Evolutionary conservation across 2,797 vertebrate species (phyloP).

Genomic region (Coranthus polyacanthus): DNA sequence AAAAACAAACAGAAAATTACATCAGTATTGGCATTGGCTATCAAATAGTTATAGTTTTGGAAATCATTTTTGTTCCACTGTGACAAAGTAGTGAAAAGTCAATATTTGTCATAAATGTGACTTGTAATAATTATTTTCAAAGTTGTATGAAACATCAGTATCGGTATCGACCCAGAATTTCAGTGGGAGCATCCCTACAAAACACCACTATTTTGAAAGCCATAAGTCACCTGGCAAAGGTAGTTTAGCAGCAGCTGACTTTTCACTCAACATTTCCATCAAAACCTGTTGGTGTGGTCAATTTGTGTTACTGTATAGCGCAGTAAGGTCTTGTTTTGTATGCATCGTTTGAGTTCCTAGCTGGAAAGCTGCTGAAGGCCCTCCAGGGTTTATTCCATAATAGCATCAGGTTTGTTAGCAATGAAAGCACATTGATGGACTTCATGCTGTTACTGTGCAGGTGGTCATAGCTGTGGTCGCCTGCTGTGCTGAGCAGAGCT

Average conservation of each 20-base stretch:
- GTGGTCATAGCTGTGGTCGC: constrained; percentile 68
- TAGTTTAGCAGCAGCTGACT: background rate
- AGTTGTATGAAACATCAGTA: too few relatives aligned
- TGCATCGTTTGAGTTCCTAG: background rate
- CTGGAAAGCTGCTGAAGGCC: background rate
- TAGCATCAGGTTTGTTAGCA: constrained; percentile 39
- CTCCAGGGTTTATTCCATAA: constrained; percentile 25
- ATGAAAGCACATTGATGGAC: constrained; percentile 39
- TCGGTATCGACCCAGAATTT: too few relatives aligned
- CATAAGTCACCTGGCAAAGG: background rate
- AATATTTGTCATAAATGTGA: too few relatives aligned
- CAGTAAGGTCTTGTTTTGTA: constrained; percentile 9
- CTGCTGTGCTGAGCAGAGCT: constrained; percentile 71
- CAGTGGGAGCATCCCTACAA: background rate
- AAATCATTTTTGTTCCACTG: too few relatives aligned
- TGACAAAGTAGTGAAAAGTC: too few relatives aligned
- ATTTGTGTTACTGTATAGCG: background rate
- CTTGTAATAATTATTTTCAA: too few relatives aligned
- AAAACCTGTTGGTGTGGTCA: background rate
- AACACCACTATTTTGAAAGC: background rate
- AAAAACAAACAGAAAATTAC: too few relatives aligned
- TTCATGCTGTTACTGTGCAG: constrained; percentile 77
- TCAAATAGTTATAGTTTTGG: too few relatives aligned
- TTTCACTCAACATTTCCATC: background rate
- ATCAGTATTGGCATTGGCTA: too few relatives aligned